phyloP scores from a whole-genome alignment of 2,888 invertebrate species.

The Elmis aenea region DNA sequence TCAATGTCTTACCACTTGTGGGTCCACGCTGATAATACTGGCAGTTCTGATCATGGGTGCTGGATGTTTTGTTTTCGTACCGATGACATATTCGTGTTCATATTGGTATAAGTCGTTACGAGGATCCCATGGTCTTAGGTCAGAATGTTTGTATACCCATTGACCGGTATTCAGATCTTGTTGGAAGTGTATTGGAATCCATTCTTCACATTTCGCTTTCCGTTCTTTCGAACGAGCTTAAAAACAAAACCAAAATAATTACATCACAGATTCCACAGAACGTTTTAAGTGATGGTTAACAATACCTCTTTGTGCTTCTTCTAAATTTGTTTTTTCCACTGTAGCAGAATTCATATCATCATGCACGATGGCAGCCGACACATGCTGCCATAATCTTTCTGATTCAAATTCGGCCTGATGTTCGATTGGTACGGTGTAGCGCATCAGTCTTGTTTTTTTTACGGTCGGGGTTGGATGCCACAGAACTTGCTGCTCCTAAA shows the following conservation, averaged over 20 bases:
- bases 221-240: conserved; percentile 63
- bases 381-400: conserved; percentile 80
- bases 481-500: conserved; percentile 61
- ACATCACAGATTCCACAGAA: neutral
- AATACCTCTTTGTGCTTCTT: conserved; percentile 73
- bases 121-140: conserved; percentile 83
- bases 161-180: conserved; percentile 50
- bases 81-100: conserved; percentile 75
- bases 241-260: conserved; percentile 2
- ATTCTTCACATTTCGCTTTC: conserved; percentile 58
- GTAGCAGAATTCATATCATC: conserved; percentile 88
- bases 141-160: conserved; percentile 75
- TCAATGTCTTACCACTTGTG: conserved; percentile 38
- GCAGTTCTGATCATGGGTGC: conserved; percentile 69
- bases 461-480: conserved; percentile 70
- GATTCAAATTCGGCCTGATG: conserved; percentile 79
- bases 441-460: conserved; percentile 65
- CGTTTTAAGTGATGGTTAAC: neutral
- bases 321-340: conserved; percentile 83
- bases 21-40: conserved; percentile 65
- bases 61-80: conserved; percentile 70
- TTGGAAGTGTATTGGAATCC: conserved; percentile 72
- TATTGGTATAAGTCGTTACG: conserved; percentile 82
- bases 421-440: conserved; percentile 74
- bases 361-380: conserved; percentile 75